Base-by-base conservation (phyloP, 2,888 invertebrate species). In the Nasonovia ribisnigri region DNA sequence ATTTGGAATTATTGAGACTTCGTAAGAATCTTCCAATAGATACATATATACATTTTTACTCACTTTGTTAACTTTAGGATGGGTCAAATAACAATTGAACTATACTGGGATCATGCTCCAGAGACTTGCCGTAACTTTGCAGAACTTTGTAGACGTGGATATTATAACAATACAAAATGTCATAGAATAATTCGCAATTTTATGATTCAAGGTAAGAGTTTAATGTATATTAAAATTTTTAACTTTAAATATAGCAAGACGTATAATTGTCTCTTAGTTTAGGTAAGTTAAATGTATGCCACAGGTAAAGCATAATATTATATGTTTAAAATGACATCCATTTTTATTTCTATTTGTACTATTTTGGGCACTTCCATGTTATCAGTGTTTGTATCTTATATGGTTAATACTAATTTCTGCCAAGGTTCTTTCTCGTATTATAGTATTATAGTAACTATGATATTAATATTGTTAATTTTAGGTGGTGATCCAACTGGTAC, bases 101-200 rank as follows among this genome's bases (percentile, higher is more conserved):
- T 99, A 95, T 99, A 99, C 95, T 99, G 99, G 99, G 98, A 98
- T 95, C 99, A 99, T 95, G 98, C 99, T 0, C 99, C 99, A n/a
- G 97, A 97, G 95, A 99, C 99, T 0, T 99, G 99, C 95, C 97
- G 98, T 95, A 99, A 99, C 96, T 99, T 99, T 96, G 99, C 99
- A 94, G 99, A 99, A 96, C 96, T 99, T 51, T 97, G 98, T 0
- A 96, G 99, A 94, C 96, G 99, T 95, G 99, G 99, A 43, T 99
- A 99, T 96, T 99, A 99, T 96, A 99, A 99, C 96, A 98, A 98
- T 95, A 98, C 99, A 8, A 98, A 98, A 95, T 99, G 99, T 96
- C 99, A 99, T 96, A 97, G 99, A 95, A 98, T 99, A 84, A 99
- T 99, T 94, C 96, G 98, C 93, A 98, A 98, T 95, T 98, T 98